Evolutionary conservation across 2,797 vertebrate genomes (phyloP).

Genomic region (Platalea minor): DNA sequence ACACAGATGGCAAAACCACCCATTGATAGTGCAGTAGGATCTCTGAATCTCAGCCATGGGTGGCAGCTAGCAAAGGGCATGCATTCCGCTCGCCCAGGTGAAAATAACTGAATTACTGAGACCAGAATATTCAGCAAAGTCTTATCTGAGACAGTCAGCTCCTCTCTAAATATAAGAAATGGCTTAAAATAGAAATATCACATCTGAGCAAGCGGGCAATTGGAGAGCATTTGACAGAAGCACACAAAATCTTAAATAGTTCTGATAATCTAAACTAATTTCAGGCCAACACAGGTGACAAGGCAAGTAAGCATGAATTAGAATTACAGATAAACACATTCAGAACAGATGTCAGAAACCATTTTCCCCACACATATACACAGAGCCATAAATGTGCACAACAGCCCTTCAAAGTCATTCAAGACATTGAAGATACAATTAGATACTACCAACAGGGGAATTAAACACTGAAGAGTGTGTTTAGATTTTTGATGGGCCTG

Average conservation of each 20-base stretch:
- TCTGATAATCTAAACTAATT: conserved; percentile 62
- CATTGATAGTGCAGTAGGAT: fast-evolving
- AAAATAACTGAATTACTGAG: background rate
- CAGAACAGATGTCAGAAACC: conserved; percentile 59
- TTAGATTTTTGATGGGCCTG: background rate
- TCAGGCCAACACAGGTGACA: conserved; percentile 50
- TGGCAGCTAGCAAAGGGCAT: background rate
- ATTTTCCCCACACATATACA: background rate
- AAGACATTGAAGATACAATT: conserved; percentile 35
- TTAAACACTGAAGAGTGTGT: conserved; percentile 41
- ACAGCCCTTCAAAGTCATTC: conserved; percentile 49
- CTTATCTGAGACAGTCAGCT: background rate
- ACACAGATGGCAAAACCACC: background rate
- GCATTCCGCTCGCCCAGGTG: background rate
- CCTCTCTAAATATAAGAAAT: background rate
- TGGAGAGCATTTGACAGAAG: conserved; percentile 44
- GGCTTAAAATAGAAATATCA: background rate
- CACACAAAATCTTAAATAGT: conserved; percentile 49
- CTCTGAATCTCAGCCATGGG: background rate
- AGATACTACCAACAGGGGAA: conserved; percentile 28
- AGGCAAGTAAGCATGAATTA: conserved; percentile 63
- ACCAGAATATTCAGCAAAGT: background rate
- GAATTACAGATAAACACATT: conserved; percentile 62
- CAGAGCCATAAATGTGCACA: conserved; percentile 4
- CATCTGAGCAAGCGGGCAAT: background rate